Conservation (phyloP, 2,888 invertebrate genomes). For the Allygus modestus region DNA sequence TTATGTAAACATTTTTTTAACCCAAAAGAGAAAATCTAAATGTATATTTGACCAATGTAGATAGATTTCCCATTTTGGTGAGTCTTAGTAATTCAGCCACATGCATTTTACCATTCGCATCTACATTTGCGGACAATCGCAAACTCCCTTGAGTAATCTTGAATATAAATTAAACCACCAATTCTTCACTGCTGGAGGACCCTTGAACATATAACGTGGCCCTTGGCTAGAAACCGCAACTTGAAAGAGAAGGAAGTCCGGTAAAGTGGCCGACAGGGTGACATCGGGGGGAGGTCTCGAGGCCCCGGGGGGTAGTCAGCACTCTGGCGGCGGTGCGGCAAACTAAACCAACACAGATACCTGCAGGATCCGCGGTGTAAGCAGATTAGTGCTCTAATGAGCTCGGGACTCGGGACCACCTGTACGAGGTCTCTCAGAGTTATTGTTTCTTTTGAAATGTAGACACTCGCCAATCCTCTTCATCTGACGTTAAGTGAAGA, state of each 20-base stretch:
- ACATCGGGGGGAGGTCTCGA: neutral
- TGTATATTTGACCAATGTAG: too few relatives aligned
- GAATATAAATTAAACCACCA: neutral
- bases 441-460: slow-evolving; percentile 20
- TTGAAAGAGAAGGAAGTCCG: slow-evolving; percentile 19
- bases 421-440: neutral
- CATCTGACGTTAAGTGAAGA: neutral
- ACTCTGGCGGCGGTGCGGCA: neutral
- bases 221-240: neutral
- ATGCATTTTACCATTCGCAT: too few relatives aligned
- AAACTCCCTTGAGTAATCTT: neutral
- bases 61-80: too few relatives aligned
- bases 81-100: too few relatives aligned
- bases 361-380: neutral
- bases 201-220: neutral
- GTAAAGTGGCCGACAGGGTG: neutral
- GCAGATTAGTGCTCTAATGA: neutral
- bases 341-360: neutral
- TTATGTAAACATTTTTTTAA: too few relatives aligned
- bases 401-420: slow-evolving; percentile 5
- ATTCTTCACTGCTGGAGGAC: neutral
- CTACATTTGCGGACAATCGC: too few relatives aligned
- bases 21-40: too few relatives aligned
- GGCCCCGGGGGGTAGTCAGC: neutral
- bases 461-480: neutral